Evolutionary conservation across 2,888 invertebrate species (phyloP), one percentile per base, ranked within the genome.

Genomic region (Platerodrilus igneus): DNA sequence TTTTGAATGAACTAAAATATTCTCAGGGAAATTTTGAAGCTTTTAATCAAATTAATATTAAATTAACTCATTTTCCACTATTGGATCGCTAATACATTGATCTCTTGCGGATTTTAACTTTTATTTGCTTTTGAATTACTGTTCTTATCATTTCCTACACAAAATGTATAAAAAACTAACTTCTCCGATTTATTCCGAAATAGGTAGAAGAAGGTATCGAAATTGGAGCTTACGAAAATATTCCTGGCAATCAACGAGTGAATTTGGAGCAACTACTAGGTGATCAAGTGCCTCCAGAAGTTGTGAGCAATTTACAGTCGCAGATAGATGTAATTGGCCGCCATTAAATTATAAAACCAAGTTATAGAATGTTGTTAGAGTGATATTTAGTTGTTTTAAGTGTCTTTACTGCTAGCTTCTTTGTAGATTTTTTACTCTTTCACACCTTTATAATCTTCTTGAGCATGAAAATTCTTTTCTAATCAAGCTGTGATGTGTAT

Each of bases 311-410:
- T 70, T 76, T 90, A 45, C 89, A 90, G 65, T 71, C 79, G 36
- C 89, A 89, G 70, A 83, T 90, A 57, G 88, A 90, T 67, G 81
- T 85, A 69, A 82, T 90, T 57, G 89, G 89, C 53, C 77, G 74
- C 54, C 77, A 79, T 60, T 78, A 71, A 68, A 45, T 19, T 25
- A 29, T 5, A 28, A 15, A 17, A 10, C 8, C 17, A 17, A 7
- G n/a, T 28, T 11, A 28, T 10, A 16, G 17, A 28, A 28, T 14
- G 17, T 9, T 14, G 18, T n/a, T 28, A 28, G 1, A 3, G 18
- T 28, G 11, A 10, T 9, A 10, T 28, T 16, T 28, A n/a, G n/a
- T n/a, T n/a, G n/a, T n/a, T n/a, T n/a, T n/a, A n/a, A n/a, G n/a
- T n/a, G n/a, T n/a, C n/a, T n/a, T n/a, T n/a, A n/a, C n/a, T n/a